phyloP scores from a whole-genome alignment of 1,140 invertebrate species.

The Penaeus indicus region DNA sequence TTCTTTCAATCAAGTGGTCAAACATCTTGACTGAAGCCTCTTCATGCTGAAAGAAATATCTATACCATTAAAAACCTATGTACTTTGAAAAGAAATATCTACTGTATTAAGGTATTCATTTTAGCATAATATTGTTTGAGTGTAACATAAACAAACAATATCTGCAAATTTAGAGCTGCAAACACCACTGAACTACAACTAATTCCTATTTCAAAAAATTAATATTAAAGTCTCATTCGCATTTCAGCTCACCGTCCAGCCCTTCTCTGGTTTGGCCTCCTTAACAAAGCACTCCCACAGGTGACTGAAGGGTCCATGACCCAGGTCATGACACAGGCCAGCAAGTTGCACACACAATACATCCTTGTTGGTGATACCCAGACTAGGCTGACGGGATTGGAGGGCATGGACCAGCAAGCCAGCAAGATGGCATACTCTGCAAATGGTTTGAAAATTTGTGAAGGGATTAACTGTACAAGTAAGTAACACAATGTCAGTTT shows the following conservation, averaged over 20 bases:
- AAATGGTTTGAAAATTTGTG: too few species aligned
- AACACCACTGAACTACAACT: not conserved
- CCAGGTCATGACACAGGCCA: slow-evolving; percentile 79
- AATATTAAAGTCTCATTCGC: not conserved
- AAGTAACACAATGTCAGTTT: too few species aligned
- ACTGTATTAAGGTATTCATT: not conserved
- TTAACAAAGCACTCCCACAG: slow-evolving; percentile 74
- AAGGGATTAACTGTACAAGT: not conserved
- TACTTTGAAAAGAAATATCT: slow-evolving; percentile 29
- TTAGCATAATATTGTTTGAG: not conserved
- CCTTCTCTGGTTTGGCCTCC: slow-evolving; percentile 61
- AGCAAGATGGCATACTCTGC: slow-evolving; percentile 72
- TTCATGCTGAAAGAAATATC: slow-evolving; percentile 71
- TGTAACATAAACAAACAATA: not conserved
- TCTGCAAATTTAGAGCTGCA: not conserved
- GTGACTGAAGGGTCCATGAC: slow-evolving; percentile 80
- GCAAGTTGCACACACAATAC: slow-evolving; percentile 76
- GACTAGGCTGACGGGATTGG: slow-evolving; percentile 70
- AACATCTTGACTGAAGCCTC: slow-evolving; percentile 71
- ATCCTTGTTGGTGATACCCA: slow-evolving; percentile 71
- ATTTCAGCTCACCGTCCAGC: slow-evolving; percentile 69
- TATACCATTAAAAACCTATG: slow-evolving; percentile 55
- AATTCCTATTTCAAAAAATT: not conserved
- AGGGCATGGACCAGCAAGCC: slow-evolving; percentile 70
- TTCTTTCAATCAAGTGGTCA: slow-evolving; percentile 71